These are phyloP conservation scores for Bubalus kerabau DNA, from an alignment of 2,113 vertebrate genomes.

Conservation along the genomic window DNA sequence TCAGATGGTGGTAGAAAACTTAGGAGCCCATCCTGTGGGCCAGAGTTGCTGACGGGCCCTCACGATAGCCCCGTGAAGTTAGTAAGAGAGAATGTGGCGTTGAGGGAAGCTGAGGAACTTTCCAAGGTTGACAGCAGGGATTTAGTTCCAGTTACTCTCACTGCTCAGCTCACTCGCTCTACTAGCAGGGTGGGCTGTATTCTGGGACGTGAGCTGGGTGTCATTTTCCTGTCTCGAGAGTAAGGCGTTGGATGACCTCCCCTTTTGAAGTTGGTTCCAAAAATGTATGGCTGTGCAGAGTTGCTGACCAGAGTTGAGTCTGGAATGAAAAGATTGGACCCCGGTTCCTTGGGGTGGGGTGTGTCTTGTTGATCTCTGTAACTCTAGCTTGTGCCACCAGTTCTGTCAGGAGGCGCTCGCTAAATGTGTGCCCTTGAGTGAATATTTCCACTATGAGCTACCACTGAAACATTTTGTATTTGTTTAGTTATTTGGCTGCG, in stretches of 20 bases:
- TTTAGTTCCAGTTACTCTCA: background rate
- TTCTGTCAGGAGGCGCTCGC: rapidly evolving
- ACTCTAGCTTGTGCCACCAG: background rate
- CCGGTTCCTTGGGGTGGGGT: rapidly evolving
- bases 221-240: background rate
- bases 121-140: background rate
- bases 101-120: background rate
- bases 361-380: background rate
- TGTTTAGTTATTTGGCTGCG: background rate
- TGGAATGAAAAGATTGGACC: background rate
- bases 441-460: background rate
- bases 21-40: too few species aligned
- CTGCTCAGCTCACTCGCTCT: background rate
- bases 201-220: background rate
- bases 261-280: background rate
- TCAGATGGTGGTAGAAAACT: background rate
- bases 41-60: rapidly evolving
- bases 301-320: background rate
- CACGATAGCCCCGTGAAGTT: rapidly evolving
- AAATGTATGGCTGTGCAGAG: background rate
- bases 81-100: background rate
- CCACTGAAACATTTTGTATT: background rate
- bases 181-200: background rate
- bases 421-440: too few species aligned
- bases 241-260: background rate